These are phyloP conservation scores for Patella ulyssiponensis DNA, from an alignment of 2,888 invertebrate species.

Conservation along the genomic window DNA sequence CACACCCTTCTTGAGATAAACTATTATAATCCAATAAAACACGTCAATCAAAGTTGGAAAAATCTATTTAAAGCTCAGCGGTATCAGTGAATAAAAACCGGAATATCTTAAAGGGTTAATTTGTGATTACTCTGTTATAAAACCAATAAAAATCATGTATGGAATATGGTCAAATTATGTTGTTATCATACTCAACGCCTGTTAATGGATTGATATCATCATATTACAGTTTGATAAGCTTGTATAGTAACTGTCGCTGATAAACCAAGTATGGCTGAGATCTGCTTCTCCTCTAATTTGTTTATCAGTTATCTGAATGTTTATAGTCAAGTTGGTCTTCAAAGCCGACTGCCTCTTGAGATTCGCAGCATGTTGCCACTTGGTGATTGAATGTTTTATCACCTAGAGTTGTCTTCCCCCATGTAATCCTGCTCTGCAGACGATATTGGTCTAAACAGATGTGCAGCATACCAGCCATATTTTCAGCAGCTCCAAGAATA, in stretches of 20 bases:
- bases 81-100: too few relatives aligned
- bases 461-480: conserved; percentile 5
- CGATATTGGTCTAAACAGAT: not conserved
- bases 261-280: not conserved
- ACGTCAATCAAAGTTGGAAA: too few relatives aligned
- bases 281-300: conserved; percentile 1
- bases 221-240: not conserved
- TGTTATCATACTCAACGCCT: conserved; percentile 5
- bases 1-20: too few relatives aligned
- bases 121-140: too few relatives aligned
- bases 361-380: conserved; percentile 9
- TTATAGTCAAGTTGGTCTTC: conserved; percentile 10
- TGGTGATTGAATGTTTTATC: conserved; percentile 9
- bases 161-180: conserved; percentile 3
- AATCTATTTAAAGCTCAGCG: too few relatives aligned
- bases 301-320: conserved; percentile 11
- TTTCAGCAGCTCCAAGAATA: not conserved
- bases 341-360: conserved; percentile 5
- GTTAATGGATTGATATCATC: conserved; percentile 6
- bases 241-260: not conserved
- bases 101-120: too few relatives aligned
- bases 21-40: too few relatives aligned
- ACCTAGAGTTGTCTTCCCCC: conserved; percentile 5
- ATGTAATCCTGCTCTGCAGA: not conserved
- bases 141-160: not conserved